Base-by-base conservation (phyloP, 2,797 vertebrate species). In the Microctenopoma lineatum region DNA sequence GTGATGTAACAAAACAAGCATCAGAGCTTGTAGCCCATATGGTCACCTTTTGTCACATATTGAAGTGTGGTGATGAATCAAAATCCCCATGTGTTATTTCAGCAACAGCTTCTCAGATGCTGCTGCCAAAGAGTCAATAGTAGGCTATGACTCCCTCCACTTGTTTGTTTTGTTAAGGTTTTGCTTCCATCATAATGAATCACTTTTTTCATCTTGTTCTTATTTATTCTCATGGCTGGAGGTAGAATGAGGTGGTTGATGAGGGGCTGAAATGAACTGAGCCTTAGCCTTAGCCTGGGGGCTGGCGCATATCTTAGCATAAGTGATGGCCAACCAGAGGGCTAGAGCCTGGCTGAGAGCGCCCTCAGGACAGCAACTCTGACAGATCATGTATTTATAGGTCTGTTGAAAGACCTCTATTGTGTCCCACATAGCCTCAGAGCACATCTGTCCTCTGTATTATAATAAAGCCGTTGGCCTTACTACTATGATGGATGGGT, bases 361-460 rank as follows among this genome's bases (percentile, higher is more conserved):
- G 87, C 91, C 93, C 89, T 58, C 81, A 91, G 92, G 92, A 91
- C 86, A 90, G 82, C 92, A 84, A 86, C 86, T 83, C 91, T 94
- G 92, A 93, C 93, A 93, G 92, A 94, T 93, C 92, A 93, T 94
- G 92, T 94, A 94, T 94, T 94, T 94, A 94, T 94, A 92, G 92
- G 92, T 94, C 92, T 93, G 92, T 93, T 94, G 92, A 94, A 94
- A 94, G 93, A 93, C 92, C 92, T 93, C 92, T 92, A 94, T 94
- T 94, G 93, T 94, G 92, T 93, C 92, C 92, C 92, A 92, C 92
- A 93, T 94, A 91, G 93, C 93, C 93, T 82, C 59, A 27, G 91
- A 93, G 92, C 92, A 93, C 84, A 90, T 94, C 93, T 94, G 93
- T 94, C 93, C 93, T 94, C 92, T 93, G 92, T 92, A 92, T 93